Conservation (phyloP, 2,797 vertebrate species). For the Periophthalmus magnuspinnatus region DNA sequence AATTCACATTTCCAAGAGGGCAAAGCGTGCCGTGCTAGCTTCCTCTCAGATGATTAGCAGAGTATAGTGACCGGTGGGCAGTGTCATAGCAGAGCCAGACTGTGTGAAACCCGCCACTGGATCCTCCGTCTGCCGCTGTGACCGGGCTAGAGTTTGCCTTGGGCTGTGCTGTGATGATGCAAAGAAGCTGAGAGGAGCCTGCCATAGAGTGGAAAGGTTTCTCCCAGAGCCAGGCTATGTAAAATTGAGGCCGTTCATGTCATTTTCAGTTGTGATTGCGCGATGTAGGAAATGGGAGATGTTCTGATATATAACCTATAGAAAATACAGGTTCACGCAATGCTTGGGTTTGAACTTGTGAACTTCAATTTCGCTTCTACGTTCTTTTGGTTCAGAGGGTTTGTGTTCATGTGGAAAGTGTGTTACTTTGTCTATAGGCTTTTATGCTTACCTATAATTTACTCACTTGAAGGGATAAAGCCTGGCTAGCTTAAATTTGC, state of each 20-base stretch:
- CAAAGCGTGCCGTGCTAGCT: conserved; percentile 18
- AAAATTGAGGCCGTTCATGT: conserved; percentile 23
- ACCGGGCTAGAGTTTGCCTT: conserved; percentile 40
- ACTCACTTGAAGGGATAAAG: too few species aligned
- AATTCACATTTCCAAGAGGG: conserved; percentile 33
- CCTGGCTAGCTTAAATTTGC: too few species aligned
- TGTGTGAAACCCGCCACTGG: conserved; percentile 35
- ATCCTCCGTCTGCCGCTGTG: conserved; percentile 42
- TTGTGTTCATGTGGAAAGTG: not conserved
- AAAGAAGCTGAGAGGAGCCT: conserved; percentile 18
- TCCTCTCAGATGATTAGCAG: conserved; percentile 31
- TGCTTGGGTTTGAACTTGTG: not conserved
- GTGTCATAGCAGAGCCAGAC: conserved; percentile 24
- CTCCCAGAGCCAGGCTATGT: conserved; percentile 13
- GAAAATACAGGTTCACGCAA: conserved; percentile 2
- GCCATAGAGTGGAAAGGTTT: conserved; percentile 21
- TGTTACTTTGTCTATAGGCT: not conserved
- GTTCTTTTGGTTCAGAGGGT: not conserved
- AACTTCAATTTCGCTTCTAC: not conserved
- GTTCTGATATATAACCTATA: conserved; percentile 10
- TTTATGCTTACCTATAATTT: not conserved
- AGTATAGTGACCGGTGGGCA: conserved; percentile 43
- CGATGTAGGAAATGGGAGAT: conserved; percentile 15
- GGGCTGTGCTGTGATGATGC: conserved; percentile 51
- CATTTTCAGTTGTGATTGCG: conserved; percentile 17